Base-by-base conservation (phyloP, 2,113 vertebrate genomes). In the Solenodon paradoxus region DNA sequence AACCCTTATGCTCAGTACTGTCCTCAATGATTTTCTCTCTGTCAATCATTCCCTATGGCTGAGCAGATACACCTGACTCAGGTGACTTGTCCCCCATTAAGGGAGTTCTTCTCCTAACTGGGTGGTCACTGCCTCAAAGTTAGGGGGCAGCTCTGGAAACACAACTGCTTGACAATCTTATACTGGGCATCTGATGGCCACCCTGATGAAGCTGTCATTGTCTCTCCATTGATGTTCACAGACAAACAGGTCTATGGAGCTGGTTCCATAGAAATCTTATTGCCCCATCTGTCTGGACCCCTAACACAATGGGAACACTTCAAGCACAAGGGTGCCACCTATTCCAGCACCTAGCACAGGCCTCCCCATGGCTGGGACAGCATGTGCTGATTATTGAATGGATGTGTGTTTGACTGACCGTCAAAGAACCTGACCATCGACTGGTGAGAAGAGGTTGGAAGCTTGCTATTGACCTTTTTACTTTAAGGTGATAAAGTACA, bases 221-320 rank as follows among this genome's bases (percentile, higher is more conserved):
- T 83, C 85, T 94, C 35, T 90, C 57, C 42, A 74, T 84, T 74
- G 47, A 35, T 30, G 15, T 16, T 85, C 22, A 49, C 19, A 49
- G 22, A 7, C 71, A 78, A 83, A 53, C 68, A 68, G 55, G 28
- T 51, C 30, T 71, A 30, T 77, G 74, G 49, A 85, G 11, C 55
- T 87, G 63, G 22, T 28, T 72, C 35, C 20, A 35, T 87, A 45
- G 69, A 90, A 94, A 92, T 79, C 49, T 83, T 66, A 66, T 68
- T 74, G 40, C 42, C 42, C 61, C 19, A 85, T 10, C 32, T 26
- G 32, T 84, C 93, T 68, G 35, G 24, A 53, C 16, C 32, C 19
- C 6, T 55, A 13, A 55, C 47, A 66, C 1, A 7, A 24, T 59
- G 35, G 51, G 75, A n/a, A 82, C 15, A 61, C 45, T n/a, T 84